These are phyloP conservation scores for Lasioglossum vierecki DNA, from an alignment of 2,888 invertebrate species.

Conservation along the genomic window DNA sequence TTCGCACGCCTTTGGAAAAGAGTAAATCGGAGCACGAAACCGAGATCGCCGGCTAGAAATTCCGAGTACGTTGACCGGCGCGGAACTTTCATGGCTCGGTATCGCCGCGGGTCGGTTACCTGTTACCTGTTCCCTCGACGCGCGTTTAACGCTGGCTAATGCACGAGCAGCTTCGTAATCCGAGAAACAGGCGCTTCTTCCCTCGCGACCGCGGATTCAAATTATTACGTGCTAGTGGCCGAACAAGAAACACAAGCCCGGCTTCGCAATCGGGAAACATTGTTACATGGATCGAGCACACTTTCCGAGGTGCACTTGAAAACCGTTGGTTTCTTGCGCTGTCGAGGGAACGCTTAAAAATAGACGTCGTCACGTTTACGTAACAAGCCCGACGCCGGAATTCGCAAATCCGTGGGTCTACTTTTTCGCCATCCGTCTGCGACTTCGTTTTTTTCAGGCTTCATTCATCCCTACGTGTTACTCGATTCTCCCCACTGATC, in stretches of 20 bases:
- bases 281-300: background rate
- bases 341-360: constrained; percentile 25
- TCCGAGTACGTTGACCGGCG: constrained; percentile 70
- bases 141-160: constrained; percentile 46
- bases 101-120: constrained; percentile 71
- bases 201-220: constrained; percentile 34
- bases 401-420: background rate
- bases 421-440: background rate
- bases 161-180: constrained; percentile 56
- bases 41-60: constrained; percentile 50
- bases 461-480: background rate
- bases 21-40: constrained; percentile 52
- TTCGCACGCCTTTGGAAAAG: constrained; percentile 21
- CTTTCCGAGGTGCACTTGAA: background rate
- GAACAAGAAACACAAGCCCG: background rate
- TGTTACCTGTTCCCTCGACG: constrained; percentile 62
- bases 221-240: constrained; percentile 20
- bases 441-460: background rate
- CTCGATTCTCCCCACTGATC: background rate
- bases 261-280: background rate
- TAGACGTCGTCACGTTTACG: constrained; percentile 29
- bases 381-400: constrained; percentile 17
- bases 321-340: constrained; percentile 1
- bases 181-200: constrained; percentile 25
- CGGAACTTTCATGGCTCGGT: constrained; percentile 59